A percentile compares a stretch with the other conserved stretches of the same genome.
Evolutionary conservation across 2,113 vertebrate species (phyloP).

Genomic region (Crotophaga sulcirostris): DNA sequence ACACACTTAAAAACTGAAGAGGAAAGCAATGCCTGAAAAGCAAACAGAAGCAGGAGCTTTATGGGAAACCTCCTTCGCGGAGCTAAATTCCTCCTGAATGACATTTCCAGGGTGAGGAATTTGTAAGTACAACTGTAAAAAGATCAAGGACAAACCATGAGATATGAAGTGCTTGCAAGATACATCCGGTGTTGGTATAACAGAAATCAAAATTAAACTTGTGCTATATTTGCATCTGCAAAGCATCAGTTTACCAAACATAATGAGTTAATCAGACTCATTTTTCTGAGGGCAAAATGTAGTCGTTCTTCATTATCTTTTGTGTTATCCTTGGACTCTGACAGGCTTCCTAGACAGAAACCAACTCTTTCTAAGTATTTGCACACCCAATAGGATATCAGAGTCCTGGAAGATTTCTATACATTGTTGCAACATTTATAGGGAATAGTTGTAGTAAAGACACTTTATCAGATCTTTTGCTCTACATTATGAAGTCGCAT

Average conservation of each 20-base stretch:
- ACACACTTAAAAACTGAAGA: neutral
- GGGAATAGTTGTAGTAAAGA: neutral
- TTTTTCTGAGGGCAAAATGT: conserved; percentile 22
- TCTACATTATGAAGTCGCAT: neutral
- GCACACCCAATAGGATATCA: neutral
- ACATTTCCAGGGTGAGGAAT: neutral
- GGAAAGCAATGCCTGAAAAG: neutral
- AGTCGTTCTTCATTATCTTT: neutral
- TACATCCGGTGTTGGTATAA: neutral
- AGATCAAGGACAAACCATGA: conserved; percentile 24
- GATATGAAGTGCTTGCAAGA: conserved; percentile 15
- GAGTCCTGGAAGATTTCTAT: neutral
- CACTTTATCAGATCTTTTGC: neutral
- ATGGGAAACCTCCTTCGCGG: neutral
- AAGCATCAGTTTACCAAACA: conserved; percentile 37
- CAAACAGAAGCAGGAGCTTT: conserved; percentile 19
- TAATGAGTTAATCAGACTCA: conserved; percentile 29
- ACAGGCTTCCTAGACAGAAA: neutral
- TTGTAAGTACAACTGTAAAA: conserved; percentile 40
- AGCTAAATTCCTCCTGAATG: neutral
- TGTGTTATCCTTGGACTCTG: neutral
- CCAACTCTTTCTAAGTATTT: neutral
- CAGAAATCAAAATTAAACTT: conserved; percentile 43
- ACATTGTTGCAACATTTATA: neutral
- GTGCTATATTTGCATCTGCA: conserved; percentile 26